Percentiles rank a stretch among this genome's conserved stretches.
These are phyloP conservation scores for Apostichopus leukothele DNA, from an alignment of 53 echinoderm and acorn worm genomes.

Conservation along the genomic window DNA sequence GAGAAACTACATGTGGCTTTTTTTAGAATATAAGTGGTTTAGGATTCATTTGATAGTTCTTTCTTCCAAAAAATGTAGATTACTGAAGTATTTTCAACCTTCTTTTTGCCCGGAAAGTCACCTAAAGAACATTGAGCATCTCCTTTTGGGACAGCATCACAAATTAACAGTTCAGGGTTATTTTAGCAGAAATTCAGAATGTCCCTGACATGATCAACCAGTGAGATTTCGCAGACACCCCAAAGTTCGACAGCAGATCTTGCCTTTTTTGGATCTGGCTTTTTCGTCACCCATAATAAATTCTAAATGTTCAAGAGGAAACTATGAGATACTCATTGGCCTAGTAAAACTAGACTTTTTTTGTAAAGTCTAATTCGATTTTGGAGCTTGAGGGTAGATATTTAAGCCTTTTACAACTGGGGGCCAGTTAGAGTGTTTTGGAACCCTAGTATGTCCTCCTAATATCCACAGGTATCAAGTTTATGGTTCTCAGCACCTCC, in stretches of 20 bases:
- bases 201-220: not conserved
- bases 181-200: not conserved
- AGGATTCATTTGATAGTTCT: too few species aligned
- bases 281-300: not conserved
- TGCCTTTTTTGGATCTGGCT: not conserved
- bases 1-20: too few species aligned
- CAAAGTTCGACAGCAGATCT: not conserved
- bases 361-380: not conserved
- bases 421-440: not conserved
- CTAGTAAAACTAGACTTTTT: not conserved
- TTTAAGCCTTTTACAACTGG: not conserved
- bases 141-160: not conserved
- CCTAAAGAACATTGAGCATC: too few species aligned
- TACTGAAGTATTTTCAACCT: too few species aligned
- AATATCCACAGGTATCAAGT: slow-evolving; percentile 7
- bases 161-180: not conserved
- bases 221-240: slow-evolving; percentile 7
- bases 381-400: not conserved
- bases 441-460: slow-evolving; percentile 1
- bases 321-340: not conserved
- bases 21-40: too few species aligned
- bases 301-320: not conserved
- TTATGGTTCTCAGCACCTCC: not conserved
- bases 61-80: too few species aligned
- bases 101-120: too few species aligned